Evolutionary conservation across 1,140 invertebrate species (phyloP).

Genomic region (Nixonia krombeini): DNA sequence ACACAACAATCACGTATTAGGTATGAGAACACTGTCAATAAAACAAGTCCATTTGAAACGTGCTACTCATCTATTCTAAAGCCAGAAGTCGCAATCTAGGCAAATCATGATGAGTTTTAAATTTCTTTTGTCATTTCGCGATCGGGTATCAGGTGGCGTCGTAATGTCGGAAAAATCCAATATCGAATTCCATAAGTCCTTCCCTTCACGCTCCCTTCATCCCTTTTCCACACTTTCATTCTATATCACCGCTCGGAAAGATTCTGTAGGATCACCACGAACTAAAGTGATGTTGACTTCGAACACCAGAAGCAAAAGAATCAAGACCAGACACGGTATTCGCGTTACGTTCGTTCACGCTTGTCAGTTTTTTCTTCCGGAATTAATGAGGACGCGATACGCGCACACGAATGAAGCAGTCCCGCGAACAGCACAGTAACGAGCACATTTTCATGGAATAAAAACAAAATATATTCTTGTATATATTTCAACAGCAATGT

Average conservation of each 20-base stretch:
- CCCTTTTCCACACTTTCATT: not conserved
- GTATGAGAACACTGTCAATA: too few species aligned
- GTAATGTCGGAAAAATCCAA: slow-evolving; percentile 65
- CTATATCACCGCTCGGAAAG: slow-evolving; percentile 15
- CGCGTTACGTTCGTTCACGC: not conserved
- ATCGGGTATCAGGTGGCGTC: slow-evolving; percentile 63
- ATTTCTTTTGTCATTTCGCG: slow-evolving; percentile 64
- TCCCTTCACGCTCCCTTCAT: slow-evolving; percentile 24
- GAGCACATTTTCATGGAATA: too few species aligned
- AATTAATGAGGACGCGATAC: too few species aligned
- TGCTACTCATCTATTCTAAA: too few species aligned
- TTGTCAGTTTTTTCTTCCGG: too few species aligned
- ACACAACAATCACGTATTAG: slow-evolving; percentile 28
- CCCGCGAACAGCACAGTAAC: too few species aligned
- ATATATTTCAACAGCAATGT: too few species aligned
- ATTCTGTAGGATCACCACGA: slow-evolving; percentile 28
- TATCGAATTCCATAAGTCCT: slow-evolving; percentile 67
- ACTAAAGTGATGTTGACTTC: slow-evolving; percentile 12
- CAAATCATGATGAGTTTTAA: slow-evolving; percentile 65
- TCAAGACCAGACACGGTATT: not conserved
- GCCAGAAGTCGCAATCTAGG: slow-evolving; percentile 36
- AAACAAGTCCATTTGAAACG: too few species aligned
- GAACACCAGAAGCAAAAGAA: slow-evolving; percentile 12
- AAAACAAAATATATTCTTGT: too few species aligned
- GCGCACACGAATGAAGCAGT: too few species aligned